Evolutionary conservation across 2,113 vertebrate species (phyloP).

Genomic region (Castor canadensis): DNA sequence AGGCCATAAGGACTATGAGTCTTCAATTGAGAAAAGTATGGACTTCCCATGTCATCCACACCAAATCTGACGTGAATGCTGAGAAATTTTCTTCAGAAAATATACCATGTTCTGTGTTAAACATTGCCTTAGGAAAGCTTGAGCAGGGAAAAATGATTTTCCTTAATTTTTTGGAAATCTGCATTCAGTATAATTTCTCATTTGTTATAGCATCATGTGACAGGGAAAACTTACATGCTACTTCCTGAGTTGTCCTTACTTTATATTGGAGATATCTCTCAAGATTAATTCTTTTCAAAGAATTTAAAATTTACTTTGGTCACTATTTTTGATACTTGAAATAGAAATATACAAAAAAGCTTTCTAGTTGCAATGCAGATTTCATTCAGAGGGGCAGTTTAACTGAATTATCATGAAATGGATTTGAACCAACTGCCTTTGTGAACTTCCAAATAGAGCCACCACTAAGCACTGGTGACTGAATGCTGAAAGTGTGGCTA

Average conservation of each 20-base stretch:
- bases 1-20: not conserved
- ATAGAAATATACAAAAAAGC: not conserved
- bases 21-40: not conserved
- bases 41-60: not conserved
- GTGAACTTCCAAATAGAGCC: not conserved
- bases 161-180: constrained; percentile 26
- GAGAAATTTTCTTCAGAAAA: not conserved
- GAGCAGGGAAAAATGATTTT: constrained; percentile 16
- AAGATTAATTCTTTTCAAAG: not conserved
- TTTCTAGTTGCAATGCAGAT: not conserved
- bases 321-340: not conserved
- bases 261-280: not conserved
- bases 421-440: not conserved
- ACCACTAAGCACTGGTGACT: not conserved
- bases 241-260: not conserved
- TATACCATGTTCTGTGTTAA: not conserved
- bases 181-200: constrained; percentile 1
- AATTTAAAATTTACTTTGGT: not conserved
- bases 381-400: not conserved
- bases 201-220: not conserved
- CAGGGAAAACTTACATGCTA: not conserved
- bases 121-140: constrained; percentile 57
- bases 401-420: not conserved
- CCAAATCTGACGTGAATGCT: not conserved
- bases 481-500: not conserved